Percentiles rank a stretch among this genome's conserved stretches.
Conservation (phyloP, 1,140 invertebrate species). For the Intoshia linei region DNA sequence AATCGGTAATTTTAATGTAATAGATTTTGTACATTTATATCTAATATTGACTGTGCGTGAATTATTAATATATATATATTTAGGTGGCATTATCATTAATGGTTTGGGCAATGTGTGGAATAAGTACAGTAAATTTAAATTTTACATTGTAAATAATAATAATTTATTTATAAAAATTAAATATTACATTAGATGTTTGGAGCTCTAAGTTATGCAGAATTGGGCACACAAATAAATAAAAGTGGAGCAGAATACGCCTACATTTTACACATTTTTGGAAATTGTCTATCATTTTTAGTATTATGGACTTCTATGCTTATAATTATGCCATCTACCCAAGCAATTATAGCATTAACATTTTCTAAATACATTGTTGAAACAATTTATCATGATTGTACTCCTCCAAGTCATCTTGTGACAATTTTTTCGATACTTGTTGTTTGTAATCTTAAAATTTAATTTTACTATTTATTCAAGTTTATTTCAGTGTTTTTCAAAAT, state of each 20-base stretch:
- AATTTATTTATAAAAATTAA: too few species aligned
- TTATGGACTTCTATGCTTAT: constrained; percentile 15
- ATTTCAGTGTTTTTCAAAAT: not conserved
- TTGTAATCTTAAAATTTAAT: not conserved
- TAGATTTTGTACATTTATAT: too few species aligned
- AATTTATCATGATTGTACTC: constrained; percentile 4
- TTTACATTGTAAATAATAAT: too few species aligned
- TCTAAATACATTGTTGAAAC: constrained; percentile 39
- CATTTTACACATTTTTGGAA: constrained; percentile 52
- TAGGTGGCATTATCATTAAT: too few species aligned
- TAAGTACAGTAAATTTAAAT: too few species aligned
- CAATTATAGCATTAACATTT: constrained; percentile 62
- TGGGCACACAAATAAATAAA: constrained; percentile 60
- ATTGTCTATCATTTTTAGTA: constrained; percentile 53
- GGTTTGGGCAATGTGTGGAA: too few species aligned
- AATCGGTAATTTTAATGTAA: too few species aligned
- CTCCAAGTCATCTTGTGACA: not conserved
- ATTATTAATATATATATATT: too few species aligned
- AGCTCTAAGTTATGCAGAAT: constrained; percentile 72
- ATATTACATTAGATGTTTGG: too few species aligned
- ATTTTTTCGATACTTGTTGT: not conserved
- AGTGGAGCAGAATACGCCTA: constrained; percentile 91
- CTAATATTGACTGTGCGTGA: too few species aligned
- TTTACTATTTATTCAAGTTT: not conserved
- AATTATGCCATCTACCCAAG: constrained; percentile 47